Base-by-base conservation (phyloP, 2,888 invertebrate genomes). In the Drosophila picticornis region DNA sequence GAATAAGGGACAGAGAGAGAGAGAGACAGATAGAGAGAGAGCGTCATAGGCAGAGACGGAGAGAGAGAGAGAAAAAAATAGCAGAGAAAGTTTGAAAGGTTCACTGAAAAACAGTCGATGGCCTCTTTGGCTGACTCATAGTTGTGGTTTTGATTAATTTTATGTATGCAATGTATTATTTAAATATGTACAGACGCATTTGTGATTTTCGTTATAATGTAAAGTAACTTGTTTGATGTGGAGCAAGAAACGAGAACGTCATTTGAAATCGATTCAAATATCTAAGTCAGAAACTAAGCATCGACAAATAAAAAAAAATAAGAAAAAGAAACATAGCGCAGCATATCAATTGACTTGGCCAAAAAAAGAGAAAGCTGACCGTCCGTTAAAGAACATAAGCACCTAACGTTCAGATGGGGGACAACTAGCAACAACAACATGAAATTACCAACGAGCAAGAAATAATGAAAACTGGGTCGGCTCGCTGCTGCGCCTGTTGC, bases 401-500 rank as follows among this genome's bases (percentile, higher is more conserved):
- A 72, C 80, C 69, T 72, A 75, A 72, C 80, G 83, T 72, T 78
- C 57, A 80, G 80, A 77, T 77, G 80, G 80, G 75, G 76, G 72
- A 70, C 58, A 73, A 55, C 71, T 73, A 68, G 51, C 68, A 66
- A 53, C 59, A 61, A 69, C 67, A 75, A 73, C 61, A 70, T 66
- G 57, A 77, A 74, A 74, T 71, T 56, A 72, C 59, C 13, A 57
- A 60, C 72, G 76, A 75, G 69, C 74, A 78, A 75, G 74, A 83
- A 87, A 84, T 74, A 83, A 84, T 81, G 72, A 83, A 89, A 89
- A 90, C 85, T 90, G 84, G 89, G 90, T 90, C 89, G 90, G 59
- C 64, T 19, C 46, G 50, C 46, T 69, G 62, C 38, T 74, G 68
- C 64, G 77, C 51, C 52, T 34, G 68, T 64, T 66, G 36, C 31